Evolutionary conservation across 2,888 invertebrate genomes (phyloP).

Genomic region (Nyleta sp.): DNA sequence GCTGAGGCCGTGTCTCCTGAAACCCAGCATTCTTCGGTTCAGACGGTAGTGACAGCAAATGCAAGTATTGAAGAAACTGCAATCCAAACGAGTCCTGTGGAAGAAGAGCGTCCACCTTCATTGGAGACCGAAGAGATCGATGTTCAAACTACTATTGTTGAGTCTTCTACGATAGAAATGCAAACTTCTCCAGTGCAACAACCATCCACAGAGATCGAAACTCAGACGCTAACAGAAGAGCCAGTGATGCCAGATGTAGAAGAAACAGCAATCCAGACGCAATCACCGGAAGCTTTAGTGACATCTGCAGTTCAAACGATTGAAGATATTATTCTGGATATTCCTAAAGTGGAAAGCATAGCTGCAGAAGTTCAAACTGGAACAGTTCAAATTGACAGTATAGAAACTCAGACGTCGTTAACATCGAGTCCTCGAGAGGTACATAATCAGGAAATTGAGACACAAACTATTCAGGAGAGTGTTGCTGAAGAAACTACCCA

Average conservation of each 20-base stretch:
- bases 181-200: slow-evolving; percentile 76
- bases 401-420: slow-evolving; percentile 77
- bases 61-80: slow-evolving; percentile 81
- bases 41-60: slow-evolving; percentile 81
- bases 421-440: slow-evolving; percentile 66
- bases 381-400: slow-evolving; percentile 63
- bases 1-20: slow-evolving; percentile 74
- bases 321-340: slow-evolving; percentile 73
- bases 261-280: slow-evolving; percentile 82
- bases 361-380: slow-evolving; percentile 83
- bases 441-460: slow-evolving; percentile 71
- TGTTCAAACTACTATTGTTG: slow-evolving; percentile 81
- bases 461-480: slow-evolving; percentile 69
- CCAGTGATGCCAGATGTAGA: slow-evolving; percentile 70
- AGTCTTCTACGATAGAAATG: slow-evolving; percentile 70
- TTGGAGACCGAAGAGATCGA: slow-evolving; percentile 78
- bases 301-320: slow-evolving; percentile 78
- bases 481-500: slow-evolving; percentile 65
- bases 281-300: slow-evolving; percentile 76
- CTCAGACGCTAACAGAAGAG: slow-evolving; percentile 83
- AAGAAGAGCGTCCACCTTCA: slow-evolving; percentile 71
- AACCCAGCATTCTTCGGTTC: slow-evolving; percentile 83
- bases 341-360: slow-evolving; percentile 81
- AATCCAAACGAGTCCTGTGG: slow-evolving; percentile 78
- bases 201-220: slow-evolving; percentile 82